Base-by-base conservation (phyloP, 2,888 invertebrate species). In the Drosophila mulleri region DNA sequence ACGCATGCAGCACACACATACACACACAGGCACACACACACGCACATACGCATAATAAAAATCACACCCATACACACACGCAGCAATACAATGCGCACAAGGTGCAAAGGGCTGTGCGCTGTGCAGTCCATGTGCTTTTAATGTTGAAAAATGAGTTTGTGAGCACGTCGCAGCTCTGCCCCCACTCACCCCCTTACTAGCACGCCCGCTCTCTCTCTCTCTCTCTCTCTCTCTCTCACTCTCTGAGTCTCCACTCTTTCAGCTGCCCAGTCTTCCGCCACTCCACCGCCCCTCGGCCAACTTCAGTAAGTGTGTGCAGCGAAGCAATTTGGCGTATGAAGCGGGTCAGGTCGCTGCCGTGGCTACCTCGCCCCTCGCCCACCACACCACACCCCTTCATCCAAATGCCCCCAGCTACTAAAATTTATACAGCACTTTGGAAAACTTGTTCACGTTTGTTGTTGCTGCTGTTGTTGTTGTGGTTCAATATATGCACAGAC, bases 321-420 rank as follows among this genome's bases (percentile, higher is more conserved):
- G 80, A 82, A 80, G 88, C 86, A 88, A 86, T 83, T 88, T 86
- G 83, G 83, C 88, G 82, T 88, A 83, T 83, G 86, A 86, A 86
- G 74, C 88, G 88, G 86, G 86, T 86, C 86, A 88, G 80, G 77
- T 88, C 82, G 78, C 82, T 73, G 65, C 53, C 78, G 53, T 61
- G 54, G 65, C 54, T 23, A 41, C 53, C 23, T 29, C 41, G 2
- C 35, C 23, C 23, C n/a, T 16, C 8, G 1, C 58, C 0, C 26
- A 9, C 32, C 29, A 29, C 29, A 1, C 29, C 29, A 29, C 29
- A 9, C 29, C 29, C 32, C n/a, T 12, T 7, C 45, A 32, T 12
- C 56, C 74, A 57, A 32, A 14, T 11, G 18, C 29, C 14, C 29
- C 26, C 20, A 3, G 16, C 57, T 32, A 50, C 74, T 76, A 70